Base-by-base conservation (phyloP, 2,797 vertebrate species). In the Neosalanx taihuensis region DNA sequence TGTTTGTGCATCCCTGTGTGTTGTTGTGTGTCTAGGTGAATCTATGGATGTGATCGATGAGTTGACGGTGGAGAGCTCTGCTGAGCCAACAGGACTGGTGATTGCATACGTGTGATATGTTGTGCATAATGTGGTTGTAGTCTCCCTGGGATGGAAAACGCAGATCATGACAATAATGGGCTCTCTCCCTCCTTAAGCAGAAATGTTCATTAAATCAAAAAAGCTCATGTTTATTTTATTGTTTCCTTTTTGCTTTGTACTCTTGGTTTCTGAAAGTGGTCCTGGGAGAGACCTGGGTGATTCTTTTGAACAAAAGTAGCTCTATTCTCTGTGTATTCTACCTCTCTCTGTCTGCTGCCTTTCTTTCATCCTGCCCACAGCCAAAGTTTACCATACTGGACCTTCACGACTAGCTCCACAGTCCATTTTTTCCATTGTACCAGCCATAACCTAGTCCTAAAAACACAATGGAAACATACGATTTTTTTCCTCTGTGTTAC, bases 121-220 rank as follows among this genome's bases (percentile, higher is more conserved):
- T 83, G 64, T 72, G 82, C 81, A 85, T 87, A 88, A 88, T 84
- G 79, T 83, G 87, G 89, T 88, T 84, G 85, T 18, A 3, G 83
- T 79, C 80, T 78, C 79, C 30, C 69, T 59, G 64, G 68, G 86
- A 86, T 77, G 79, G 77, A 71, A 88, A 88, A 76, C 61, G 57
- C 68, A 78, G 83, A 75, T 79, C 58, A 68, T 76, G 62, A 78
- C 79, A 80, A 85, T 87, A 86, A 82, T 83, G 81, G 81, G 31
- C 67, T 75, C 69, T 64, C 64, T 62, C 41, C 76, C 72, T 77
- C 6, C 7, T 56, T 62, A 46, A 53, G 66, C 67, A 46, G 59
- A 69, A 80, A 76, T 73, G 69, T 77, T 82, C 81, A 73, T 73
- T 77, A 81, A 73, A 10, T 33, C 23, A 56, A 56, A 67, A 68